Percentiles rank a stretch among this genome's conserved stretches.
phyloP scores from a whole-genome alignment of 2,113 vertebrate species.

The Xenus cinereus region DNA sequence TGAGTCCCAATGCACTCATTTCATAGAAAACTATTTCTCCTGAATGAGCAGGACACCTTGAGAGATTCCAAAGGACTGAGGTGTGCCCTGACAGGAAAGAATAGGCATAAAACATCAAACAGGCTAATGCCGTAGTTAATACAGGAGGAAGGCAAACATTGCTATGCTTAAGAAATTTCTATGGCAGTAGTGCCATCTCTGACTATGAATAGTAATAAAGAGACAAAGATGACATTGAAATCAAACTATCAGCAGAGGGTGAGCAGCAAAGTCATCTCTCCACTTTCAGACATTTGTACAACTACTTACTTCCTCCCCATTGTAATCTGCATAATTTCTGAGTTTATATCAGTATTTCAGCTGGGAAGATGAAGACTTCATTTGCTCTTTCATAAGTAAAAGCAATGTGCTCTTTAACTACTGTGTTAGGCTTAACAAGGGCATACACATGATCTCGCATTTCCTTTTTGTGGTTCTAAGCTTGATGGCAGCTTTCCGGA shows the following conservation, averaged over 20 bases:
- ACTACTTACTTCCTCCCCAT: constrained; percentile 6
- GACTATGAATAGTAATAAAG: neutral
- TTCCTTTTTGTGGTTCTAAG: constrained; percentile 68
- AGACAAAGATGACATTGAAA: neutral
- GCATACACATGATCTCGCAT: neutral
- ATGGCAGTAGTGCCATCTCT: neutral
- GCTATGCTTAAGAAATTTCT: neutral
- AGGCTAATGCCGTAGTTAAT: neutral
- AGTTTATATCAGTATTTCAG: neutral
- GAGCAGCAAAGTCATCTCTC: neutral
- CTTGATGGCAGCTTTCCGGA: constrained; percentile 16
- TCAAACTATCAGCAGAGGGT: neutral
- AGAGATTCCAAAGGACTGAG: neutral
- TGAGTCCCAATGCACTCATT: neutral
- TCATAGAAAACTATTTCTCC: neutral
- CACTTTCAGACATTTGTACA: neutral
- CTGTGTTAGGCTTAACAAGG: neutral
- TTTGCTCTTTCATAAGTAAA: neutral
- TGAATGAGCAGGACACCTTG: neutral
- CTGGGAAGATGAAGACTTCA: neutral
- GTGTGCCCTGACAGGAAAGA: neutral
- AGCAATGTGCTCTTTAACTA: neutral
- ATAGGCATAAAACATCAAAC: neutral
- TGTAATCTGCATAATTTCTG: neutral
- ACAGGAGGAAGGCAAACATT: neutral